phyloP scores from a whole-genome alignment of 2,113 vertebrate genomes.

The Microtus richardsoni region DNA sequence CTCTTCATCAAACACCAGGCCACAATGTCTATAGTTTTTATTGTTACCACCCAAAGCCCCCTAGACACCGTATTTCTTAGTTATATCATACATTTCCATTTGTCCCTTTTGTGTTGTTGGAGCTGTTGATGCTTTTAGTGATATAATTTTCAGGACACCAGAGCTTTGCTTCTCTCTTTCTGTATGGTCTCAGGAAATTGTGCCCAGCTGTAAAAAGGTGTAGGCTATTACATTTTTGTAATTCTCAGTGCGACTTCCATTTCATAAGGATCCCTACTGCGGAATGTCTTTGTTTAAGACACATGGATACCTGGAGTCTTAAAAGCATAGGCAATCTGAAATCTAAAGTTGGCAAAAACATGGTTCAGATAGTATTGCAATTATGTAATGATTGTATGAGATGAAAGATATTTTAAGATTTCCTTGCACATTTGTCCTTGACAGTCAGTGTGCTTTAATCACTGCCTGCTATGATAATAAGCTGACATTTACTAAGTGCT shows the following conservation, averaged over 20 bases:
- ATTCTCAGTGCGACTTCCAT: conserved; percentile 54
- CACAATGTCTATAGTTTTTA: background rate
- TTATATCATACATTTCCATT: conserved; percentile 15
- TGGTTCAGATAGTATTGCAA: conserved; percentile 17
- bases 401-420: conserved; percentile 37
- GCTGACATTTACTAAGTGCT: conserved; percentile 17
- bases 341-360: conserved; percentile 28
- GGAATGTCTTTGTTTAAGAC: conserved; percentile 69
- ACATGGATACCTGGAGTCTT: conserved; percentile 53
- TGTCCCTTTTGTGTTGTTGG: conserved; percentile 57
- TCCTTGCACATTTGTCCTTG: conserved; percentile 14
- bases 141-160: conserved; percentile 67
- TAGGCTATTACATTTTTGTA: conserved; percentile 64
- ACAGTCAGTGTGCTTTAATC: conserved; percentile 19
- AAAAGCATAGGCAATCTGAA: conserved; percentile 47
- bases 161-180: conserved; percentile 58
- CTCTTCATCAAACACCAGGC: background rate
- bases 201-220: conserved; percentile 72
- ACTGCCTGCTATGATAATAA: conserved; percentile 26
- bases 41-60: background rate
- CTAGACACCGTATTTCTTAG: background rate
- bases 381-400: conserved; percentile 54
- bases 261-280: conserved; percentile 55
- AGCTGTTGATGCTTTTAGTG: conserved; percentile 61
- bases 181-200: conserved; percentile 61